A percentile compares a stretch with the other conserved stretches of the same genome.
Conservation (phyloP, 2,113 vertebrate species). For the Mus pahari region DNA sequence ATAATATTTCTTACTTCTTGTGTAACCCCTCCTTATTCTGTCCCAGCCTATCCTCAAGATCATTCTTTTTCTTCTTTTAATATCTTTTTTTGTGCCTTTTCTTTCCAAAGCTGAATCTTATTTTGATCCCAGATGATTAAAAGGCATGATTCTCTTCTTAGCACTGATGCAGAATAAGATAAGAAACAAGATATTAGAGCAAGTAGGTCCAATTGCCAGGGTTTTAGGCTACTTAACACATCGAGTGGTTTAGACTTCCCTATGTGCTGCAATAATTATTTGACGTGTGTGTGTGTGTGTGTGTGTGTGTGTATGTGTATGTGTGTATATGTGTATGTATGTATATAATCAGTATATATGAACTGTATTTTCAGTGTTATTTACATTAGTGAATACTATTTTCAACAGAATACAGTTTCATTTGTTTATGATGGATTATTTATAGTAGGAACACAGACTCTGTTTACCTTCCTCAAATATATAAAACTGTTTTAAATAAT, state of each 20-base stretch:
- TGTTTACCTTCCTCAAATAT: constrained; percentile 21
- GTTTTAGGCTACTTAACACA: not conserved
- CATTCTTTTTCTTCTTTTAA: not conserved
- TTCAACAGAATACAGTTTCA: constrained; percentile 3
- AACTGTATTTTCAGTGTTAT: constrained; percentile 13
- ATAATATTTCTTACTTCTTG: not conserved
- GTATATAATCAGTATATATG: not conserved
- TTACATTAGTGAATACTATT: not conserved
- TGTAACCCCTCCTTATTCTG: not conserved
- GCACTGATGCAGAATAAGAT: not conserved
- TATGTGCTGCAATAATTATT: constrained; percentile 18
- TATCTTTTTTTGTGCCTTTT: not conserved
- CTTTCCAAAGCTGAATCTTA: not conserved
- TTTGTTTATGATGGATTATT: constrained; percentile 34
- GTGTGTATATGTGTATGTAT: not conserved
- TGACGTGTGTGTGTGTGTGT: no score
- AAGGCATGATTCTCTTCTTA: not conserved
- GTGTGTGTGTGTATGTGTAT: not conserved
- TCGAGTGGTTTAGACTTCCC: constrained; percentile 12
- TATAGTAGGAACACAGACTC: constrained; percentile 21
- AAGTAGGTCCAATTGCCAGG: not conserved
- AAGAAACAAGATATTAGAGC: not conserved
- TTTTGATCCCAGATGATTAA: not conserved
- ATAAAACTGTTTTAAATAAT: constrained; percentile 15
- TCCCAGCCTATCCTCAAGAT: not conserved